Percentiles rank a stretch among this genome's conserved stretches.
Conservation (phyloP, 2,888 invertebrate species). For the Phrixothrix hirtus region DNA sequence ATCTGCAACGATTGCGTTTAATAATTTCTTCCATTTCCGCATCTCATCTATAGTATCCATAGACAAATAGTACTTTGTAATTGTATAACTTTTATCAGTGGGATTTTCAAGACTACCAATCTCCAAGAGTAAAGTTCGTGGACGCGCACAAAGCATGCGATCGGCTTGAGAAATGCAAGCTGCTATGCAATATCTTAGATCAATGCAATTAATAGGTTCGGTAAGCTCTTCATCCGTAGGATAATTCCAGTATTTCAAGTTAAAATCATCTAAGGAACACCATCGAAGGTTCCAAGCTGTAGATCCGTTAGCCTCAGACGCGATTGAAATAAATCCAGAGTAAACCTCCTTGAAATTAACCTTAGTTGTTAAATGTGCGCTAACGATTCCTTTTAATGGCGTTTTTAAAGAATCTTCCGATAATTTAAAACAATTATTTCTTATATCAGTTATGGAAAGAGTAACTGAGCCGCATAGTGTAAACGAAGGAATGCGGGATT, state of each 20-base stretch:
- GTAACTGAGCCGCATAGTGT: slow-evolving; percentile 39
- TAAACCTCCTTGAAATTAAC: slow-evolving; percentile 41
- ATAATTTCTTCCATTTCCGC: slow-evolving; percentile 54
- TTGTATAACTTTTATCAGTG: too few relatives aligned
- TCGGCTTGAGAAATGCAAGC: slow-evolving; percentile 49
- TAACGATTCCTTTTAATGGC: too few relatives aligned
- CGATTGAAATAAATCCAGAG: slow-evolving; percentile 59
- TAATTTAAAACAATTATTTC: too few relatives aligned
- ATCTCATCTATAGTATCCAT: slow-evolving; percentile 57
- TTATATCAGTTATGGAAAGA: too few relatives aligned
- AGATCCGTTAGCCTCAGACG: slow-evolving; percentile 51
- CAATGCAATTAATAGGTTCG: slow-evolving; percentile 50
- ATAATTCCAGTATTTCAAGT: slow-evolving; percentile 58
- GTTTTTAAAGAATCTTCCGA: too few relatives aligned
- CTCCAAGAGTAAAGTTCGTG: slow-evolving; percentile 55
- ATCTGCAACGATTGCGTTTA: slow-evolving; percentile 56
- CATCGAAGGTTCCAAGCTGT: slow-evolving; percentile 60
- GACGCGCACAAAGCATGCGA: slow-evolving; percentile 57
- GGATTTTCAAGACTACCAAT: too few relatives aligned
- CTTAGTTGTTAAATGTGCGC: too few relatives aligned
- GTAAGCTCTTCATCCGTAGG: slow-evolving; percentile 52
- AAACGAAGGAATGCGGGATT: slow-evolving; percentile 8
- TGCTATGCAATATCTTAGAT: slow-evolving; percentile 51
- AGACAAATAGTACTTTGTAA: slow-evolving; percentile 52
- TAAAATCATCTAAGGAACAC: slow-evolving; percentile 56